A percentile compares a stretch with the other conserved stretches of the same genome.
Conservation (phyloP, 2,113 vertebrate genomes). For the Campylomormyrus tamandua region DNA sequence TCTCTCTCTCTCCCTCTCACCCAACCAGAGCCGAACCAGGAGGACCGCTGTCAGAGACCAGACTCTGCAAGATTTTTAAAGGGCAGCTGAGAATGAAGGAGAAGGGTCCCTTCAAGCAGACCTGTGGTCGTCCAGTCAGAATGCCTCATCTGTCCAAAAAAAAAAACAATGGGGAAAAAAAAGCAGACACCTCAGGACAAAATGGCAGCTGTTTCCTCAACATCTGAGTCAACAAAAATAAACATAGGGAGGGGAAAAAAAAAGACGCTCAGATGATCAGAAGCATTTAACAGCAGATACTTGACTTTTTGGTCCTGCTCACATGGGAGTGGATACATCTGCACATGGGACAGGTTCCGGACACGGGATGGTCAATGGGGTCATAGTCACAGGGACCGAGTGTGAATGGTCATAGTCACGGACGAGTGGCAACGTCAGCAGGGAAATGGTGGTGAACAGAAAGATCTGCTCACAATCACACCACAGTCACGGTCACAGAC, state of each 20-base stretch:
- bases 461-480: not conserved
- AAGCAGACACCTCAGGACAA: not conserved
- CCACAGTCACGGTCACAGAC: not conserved
- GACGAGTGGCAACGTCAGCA: not conserved
- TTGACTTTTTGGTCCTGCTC: not conserved
- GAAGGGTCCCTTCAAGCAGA: not conserved
- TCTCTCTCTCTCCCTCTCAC: constrained; percentile 20
- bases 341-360: not conserved
- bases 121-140: constrained; percentile 9
- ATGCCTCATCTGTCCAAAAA: constrained; percentile 34
- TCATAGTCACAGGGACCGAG: not conserved
- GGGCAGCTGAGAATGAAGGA: not conserved
- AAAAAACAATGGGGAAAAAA: not conserved
- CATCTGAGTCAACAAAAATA: constrained; percentile 27
- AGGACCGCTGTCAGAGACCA: not conserved
- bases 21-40: not conserved
- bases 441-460: not conserved
- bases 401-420: not conserved
- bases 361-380: not conserved
- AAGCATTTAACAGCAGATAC: not conserved
- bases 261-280: not conserved
- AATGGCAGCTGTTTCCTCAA: not conserved
- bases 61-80: not conserved
- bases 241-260: too few relatives aligned
- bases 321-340: not conserved